Evolutionary conservation across 1,140 invertebrate genomes (phyloP).

Genomic region (Stratiolaelaps scimitus): DNA sequence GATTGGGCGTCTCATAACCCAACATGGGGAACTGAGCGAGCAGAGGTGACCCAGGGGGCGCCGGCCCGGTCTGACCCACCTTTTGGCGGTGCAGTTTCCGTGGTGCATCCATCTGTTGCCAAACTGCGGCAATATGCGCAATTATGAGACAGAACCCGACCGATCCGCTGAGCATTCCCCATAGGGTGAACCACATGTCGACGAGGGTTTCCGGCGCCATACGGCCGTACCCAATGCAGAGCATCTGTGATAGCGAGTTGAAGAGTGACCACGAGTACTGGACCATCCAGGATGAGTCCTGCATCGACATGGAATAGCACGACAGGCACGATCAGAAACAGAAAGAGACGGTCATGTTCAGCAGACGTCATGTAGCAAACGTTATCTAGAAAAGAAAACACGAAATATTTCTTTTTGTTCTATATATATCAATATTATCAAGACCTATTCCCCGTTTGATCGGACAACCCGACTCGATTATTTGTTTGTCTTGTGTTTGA

Average conservation of each 20-base stretch:
- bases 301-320: constrained; percentile 17
- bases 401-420: background rate
- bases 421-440: background rate
- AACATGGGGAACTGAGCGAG: too few species aligned
- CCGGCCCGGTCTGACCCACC: background rate
- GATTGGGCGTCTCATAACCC: too few species aligned
- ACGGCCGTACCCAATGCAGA: constrained; percentile 44
- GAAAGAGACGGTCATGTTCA: background rate
- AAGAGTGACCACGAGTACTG: constrained; percentile 45
- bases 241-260: constrained; percentile 45
- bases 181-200: constrained; percentile 27
- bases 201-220: constrained; percentile 16
- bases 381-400: too few species aligned
- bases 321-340: background rate
- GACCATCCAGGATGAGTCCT: constrained; percentile 42
- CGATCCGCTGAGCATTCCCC: constrained; percentile 19
- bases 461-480: too few species aligned
- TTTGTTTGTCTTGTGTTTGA: too few species aligned
- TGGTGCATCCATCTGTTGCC: constrained; percentile 25
- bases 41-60: too few species aligned
- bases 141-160: constrained; percentile 18
- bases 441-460: too few species aligned
- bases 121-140: constrained; percentile 8
- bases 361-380: too few species aligned
- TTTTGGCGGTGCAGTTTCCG: constrained; percentile 22